Conservation (phyloP, 2,113 vertebrate species). For the Oceanodroma tethys region DNA sequence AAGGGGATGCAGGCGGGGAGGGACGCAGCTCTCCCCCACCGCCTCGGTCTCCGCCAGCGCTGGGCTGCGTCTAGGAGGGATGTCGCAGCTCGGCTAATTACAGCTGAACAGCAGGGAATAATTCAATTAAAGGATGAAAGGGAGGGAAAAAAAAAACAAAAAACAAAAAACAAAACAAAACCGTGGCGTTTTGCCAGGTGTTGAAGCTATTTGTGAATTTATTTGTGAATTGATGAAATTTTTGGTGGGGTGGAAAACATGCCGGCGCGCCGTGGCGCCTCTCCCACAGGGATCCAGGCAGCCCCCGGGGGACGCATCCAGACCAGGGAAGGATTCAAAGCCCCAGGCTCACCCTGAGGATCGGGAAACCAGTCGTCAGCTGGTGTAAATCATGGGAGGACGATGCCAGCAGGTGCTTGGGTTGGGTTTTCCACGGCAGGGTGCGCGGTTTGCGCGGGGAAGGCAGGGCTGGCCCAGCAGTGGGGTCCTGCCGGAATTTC, state of each 20-base stretch:
- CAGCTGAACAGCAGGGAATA: not conserved
- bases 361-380: not conserved
- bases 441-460: too few relatives aligned
- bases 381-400: not conserved
- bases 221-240: not conserved
- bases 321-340: not conserved
- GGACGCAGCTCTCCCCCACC: rapidly evolving
- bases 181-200: not conserved
- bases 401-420: not conserved
- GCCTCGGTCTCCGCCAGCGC: rapidly evolving
- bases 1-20: not conserved
- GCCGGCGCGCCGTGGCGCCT: rapidly evolving
- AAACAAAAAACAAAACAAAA: not conserved
- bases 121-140: not conserved
- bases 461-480: not conserved
- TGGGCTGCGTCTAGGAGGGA: not conserved
- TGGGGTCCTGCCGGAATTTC: too few relatives aligned
- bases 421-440: not conserved
- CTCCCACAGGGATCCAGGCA: not conserved
- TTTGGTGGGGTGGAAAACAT: not conserved
- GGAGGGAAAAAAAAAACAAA: too few relatives aligned
- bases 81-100: not conserved
- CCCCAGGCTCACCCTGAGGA: too few relatives aligned
- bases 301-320: too few relatives aligned
- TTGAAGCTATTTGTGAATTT: not conserved